These are phyloP conservation scores for Stenodera caucasica DNA, from an alignment of 2,888 invertebrate species.

Conservation along the genomic window DNA sequence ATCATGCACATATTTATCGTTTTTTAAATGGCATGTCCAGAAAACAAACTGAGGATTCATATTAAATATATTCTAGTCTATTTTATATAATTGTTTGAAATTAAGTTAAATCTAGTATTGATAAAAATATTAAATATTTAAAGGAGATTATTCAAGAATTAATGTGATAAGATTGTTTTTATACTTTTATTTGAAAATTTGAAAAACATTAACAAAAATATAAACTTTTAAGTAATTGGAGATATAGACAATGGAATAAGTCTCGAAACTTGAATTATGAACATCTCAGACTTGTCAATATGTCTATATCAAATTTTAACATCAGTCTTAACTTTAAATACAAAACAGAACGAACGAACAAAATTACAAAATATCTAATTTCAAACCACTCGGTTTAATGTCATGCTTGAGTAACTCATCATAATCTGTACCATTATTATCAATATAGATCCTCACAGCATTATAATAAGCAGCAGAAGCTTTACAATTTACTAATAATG, in stretches of 20 bases:
- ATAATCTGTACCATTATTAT: constrained; percentile 17
- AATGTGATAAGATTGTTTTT: neutral
- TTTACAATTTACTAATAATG: constrained; percentile 21
- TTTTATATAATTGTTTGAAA: neutral
- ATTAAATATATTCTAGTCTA: constrained; percentile 11
- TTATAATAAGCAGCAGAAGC: constrained; percentile 18
- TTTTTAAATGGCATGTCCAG: constrained; percentile 3
- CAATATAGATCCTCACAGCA: constrained; percentile 23
- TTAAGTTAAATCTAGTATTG: neutral
- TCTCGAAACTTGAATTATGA: too few species aligned
- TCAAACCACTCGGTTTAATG: constrained; percentile 20
- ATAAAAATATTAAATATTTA: constrained; percentile 7
- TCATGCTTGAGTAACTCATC: constrained; percentile 19
- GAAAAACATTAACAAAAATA: constrained; percentile 3
- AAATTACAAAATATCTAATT: neutral
- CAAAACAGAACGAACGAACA: neutral
- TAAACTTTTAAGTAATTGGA: neutral
- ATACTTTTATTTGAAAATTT: neutral
- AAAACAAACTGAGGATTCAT: constrained; percentile 8
- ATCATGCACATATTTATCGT: constrained; percentile 4
- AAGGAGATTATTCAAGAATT: neutral
- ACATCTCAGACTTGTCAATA: constrained; percentile 1
- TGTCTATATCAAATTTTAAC: neutral
- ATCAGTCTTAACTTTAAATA: constrained; percentile 2
- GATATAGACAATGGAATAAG: neutral